Percentiles rank a stretch among this genome's conserved stretches.
phyloP scores from a whole-genome alignment of 1,140 invertebrate species.

The Acromyrmex heyeri region DNA sequence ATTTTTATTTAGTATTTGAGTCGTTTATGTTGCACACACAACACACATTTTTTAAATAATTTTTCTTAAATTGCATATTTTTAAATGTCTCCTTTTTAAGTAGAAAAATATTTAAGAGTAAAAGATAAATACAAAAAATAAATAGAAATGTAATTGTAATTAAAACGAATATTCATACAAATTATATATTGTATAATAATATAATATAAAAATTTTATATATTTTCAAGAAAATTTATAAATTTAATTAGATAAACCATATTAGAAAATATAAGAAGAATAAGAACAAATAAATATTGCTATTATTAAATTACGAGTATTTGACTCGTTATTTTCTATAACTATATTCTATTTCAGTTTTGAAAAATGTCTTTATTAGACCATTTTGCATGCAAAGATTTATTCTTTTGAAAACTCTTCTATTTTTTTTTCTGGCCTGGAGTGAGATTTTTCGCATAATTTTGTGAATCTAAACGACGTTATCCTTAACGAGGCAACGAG shows the following conservation, averaged over 20 bases:
- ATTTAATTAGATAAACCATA: background rate
- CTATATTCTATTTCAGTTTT: background rate
- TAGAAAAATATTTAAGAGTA: background rate
- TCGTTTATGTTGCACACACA: background rate
- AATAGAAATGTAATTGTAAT: background rate
- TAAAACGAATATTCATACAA: conserved; percentile 5
- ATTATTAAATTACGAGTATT: background rate
- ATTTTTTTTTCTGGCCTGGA: background rate
- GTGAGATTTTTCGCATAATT: conserved; percentile 38
- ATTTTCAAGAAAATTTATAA: background rate
- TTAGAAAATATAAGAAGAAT: background rate
- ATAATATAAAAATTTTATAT: background rate
- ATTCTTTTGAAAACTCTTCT: background rate
- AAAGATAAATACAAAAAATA: background rate
- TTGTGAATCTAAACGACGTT: conserved; percentile 47
- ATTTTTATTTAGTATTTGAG: conserved; percentile 18
- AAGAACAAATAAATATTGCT: background rate
- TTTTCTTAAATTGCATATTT: background rate
- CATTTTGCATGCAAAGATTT: background rate
- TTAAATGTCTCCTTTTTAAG: background rate
- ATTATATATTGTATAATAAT: background rate
- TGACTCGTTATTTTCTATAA: background rate
- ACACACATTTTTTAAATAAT: background rate
- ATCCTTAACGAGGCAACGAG: conserved; percentile 52
- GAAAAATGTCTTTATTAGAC: background rate